phyloP scores from a whole-genome alignment of 23 tunicate genomes.

The Pegea sp. region DNA sequence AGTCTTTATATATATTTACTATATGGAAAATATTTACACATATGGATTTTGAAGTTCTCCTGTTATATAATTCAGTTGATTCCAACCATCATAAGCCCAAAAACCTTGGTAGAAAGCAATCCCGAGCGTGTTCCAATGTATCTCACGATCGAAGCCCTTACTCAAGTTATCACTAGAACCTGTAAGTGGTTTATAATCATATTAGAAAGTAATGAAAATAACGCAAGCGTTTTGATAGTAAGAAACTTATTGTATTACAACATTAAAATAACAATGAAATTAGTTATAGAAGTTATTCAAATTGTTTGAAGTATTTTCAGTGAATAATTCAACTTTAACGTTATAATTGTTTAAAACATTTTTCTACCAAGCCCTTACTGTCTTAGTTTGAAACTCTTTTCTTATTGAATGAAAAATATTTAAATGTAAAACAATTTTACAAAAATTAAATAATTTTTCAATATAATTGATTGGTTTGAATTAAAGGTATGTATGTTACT shows the following conservation, averaged over 20 bases:
- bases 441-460: not conserved
- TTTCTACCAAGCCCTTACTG: not conserved
- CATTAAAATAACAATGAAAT: not conserved
- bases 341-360: no score
- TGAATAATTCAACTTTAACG: not conserved
- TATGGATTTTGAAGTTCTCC: slow-evolving; percentile 61
- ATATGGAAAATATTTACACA: slow-evolving; percentile 12
- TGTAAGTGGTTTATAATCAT: no score
- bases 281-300: not conserved
- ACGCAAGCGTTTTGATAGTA: not conserved
- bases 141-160: slow-evolving; percentile 15
- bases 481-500: not conserved
- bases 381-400: not conserved
- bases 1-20: not conserved
- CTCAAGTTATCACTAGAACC: slow-evolving; percentile 47
- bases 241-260: not conserved
- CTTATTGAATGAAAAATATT: not conserved
- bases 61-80: slow-evolving; percentile 77
- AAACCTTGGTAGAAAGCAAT: slow-evolving; percentile 75
- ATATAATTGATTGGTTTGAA: not conserved
- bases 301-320: not conserved
- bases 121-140: slow-evolving; percentile 36
- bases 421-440: not conserved
- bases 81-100: slow-evolving; percentile 95
- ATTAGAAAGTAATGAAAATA: not conserved